A percentile compares a stretch with the other conserved stretches of the same genome.
Evolutionary conservation across 2,113 vertebrate species (phyloP).

Genomic region (Hemicordylus capensis): DNA sequence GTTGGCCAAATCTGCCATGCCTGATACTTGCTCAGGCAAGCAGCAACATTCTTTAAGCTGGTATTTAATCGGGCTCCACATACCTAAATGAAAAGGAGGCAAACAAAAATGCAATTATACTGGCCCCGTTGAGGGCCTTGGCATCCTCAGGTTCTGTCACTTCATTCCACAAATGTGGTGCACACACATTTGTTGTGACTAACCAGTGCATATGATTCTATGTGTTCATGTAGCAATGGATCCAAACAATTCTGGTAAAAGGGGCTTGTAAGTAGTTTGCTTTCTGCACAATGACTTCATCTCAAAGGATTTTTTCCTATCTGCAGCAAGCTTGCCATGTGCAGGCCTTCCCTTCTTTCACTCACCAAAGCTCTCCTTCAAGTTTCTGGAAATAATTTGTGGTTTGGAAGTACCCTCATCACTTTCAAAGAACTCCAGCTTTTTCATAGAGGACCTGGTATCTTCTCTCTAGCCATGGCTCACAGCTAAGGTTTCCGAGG

Average conservation of each 20-base stretch:
- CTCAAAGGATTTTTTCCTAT: constrained; percentile 63
- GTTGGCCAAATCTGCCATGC: too few relatives aligned
- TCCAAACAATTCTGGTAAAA: constrained; percentile 74
- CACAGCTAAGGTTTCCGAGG: constrained; percentile 52
- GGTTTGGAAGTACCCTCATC: constrained; percentile 71
- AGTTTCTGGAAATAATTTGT: constrained; percentile 78
- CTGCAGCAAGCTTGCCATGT: constrained; percentile 68
- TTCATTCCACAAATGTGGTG: constrained; percentile 37
- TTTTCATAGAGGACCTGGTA: constrained; percentile 61
- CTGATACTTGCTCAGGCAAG: too few relatives aligned
- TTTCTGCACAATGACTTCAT: constrained; percentile 73
- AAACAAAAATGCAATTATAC: neutral
- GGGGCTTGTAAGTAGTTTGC: constrained; percentile 64
- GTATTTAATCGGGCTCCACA: constrained; percentile 42
- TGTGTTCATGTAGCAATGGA: constrained; percentile 39
- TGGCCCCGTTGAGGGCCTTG: constrained; percentile 53
- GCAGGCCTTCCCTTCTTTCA: constrained; percentile 67
- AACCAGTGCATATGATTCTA: constrained; percentile 52
- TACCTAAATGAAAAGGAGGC: neutral
- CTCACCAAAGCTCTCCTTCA: constrained; percentile 67
- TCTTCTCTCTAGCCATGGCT: constrained; percentile 45
- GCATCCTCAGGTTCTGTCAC: constrained; percentile 26
- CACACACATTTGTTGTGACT: constrained; percentile 4
- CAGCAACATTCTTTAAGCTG: constrained; percentile 58
- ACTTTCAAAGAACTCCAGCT: constrained; percentile 66